These are phyloP conservation scores for Pollenia amentaria DNA, from an alignment of 2,888 invertebrate genomes.

Conservation along the genomic window DNA sequence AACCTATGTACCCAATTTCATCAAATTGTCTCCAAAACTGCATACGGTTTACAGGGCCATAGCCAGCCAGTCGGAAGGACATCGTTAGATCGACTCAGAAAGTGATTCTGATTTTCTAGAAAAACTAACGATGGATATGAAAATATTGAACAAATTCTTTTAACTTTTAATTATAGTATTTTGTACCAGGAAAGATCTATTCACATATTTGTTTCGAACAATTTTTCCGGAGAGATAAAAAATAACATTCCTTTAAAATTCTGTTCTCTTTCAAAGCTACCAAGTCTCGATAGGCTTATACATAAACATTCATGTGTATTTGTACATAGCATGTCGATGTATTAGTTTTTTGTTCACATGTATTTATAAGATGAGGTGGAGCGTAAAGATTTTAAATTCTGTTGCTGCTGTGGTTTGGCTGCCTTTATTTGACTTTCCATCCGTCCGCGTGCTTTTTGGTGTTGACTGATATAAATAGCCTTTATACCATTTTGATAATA, in stretches of 20 bases:
- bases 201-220: too few relatives aligned
- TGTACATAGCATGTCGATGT: not conserved
- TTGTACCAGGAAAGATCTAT: too few relatives aligned
- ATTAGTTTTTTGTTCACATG: not conserved
- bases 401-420: constrained; percentile 63
- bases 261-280: not conserved
- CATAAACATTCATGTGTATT: not conserved
- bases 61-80: too few relatives aligned
- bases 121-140: too few relatives aligned
- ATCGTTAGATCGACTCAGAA: too few relatives aligned
- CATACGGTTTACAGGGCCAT: too few relatives aligned
- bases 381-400: constrained; percentile 71
- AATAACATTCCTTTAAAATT: constrained; percentile 25
- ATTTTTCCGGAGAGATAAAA: not conserved
- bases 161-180: too few relatives aligned
- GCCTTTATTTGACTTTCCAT: constrained; percentile 42
- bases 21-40: too few relatives aligned
- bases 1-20: too few relatives aligned
- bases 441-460: constrained; percentile 41
- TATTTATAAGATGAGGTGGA: constrained; percentile 66
- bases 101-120: too few relatives aligned
- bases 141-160: too few relatives aligned
- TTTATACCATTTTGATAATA: constrained; percentile 61
- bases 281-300: not conserved
- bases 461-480: constrained; percentile 69